Evolutionary conservation across 2,888 invertebrate species (phyloP).

Genomic region (Punctoribates punctum): DNA sequence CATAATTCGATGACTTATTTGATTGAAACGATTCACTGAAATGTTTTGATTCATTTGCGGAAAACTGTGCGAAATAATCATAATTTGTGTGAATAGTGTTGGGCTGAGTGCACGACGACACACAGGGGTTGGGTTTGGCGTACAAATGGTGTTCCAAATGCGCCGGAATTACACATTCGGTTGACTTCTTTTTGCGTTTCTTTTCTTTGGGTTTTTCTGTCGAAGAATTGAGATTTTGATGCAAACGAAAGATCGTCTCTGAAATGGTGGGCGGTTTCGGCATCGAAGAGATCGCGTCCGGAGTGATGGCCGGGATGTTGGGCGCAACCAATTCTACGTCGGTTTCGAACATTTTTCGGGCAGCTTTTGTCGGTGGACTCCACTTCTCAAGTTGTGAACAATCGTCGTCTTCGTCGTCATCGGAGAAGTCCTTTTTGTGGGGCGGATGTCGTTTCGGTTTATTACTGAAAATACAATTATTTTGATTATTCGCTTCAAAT

Average conservation of each 20-base stretch:
- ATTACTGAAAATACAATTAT: neutral
- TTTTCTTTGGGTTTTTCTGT: neutral
- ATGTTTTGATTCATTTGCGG: neutral
- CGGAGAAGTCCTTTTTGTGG: constrained; percentile 17
- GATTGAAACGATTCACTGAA: neutral
- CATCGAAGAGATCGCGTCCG: constrained; percentile 1
- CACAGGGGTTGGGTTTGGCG: neutral
- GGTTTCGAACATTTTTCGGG: constrained; percentile 37
- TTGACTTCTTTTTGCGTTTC: constrained; percentile 28
- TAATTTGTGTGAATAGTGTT: neutral
- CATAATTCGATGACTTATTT: too few species aligned
- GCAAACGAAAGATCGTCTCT: constrained; percentile 10
- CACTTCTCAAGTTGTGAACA: neutral
- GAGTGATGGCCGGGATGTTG: neutral
- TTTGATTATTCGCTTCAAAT: neutral
- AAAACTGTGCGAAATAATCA: neutral
- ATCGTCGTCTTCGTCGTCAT: constrained; percentile 17
- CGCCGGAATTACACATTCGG: neutral
- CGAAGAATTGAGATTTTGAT: neutral
- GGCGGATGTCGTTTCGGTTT: constrained; percentile 36
- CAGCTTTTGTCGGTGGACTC: constrained; percentile 33
- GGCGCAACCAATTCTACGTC: neutral
- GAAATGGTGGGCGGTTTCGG: constrained; percentile 7
- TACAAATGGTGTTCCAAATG: neutral
- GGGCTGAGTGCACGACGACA: constrained; percentile 14